phyloP scores from a whole-genome alignment of 2,888 invertebrate genomes.

The Cecidostiba fungosa region DNA sequence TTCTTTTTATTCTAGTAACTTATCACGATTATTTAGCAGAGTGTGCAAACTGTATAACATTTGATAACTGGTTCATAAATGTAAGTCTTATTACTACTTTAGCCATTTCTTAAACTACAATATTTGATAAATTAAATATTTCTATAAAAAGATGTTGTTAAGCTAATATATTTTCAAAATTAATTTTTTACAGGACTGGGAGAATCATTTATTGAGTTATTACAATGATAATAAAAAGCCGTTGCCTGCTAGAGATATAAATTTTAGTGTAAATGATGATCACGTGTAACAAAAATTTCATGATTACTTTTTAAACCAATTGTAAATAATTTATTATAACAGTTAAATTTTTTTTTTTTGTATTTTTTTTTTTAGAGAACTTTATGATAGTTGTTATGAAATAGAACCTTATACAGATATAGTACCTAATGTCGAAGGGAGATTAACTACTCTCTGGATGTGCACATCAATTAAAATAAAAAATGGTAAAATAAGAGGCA shows the following conservation, averaged over 20 bases:
- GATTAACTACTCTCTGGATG: background rate
- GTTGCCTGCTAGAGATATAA: background rate
- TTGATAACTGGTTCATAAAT: background rate
- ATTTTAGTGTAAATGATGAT: background rate
- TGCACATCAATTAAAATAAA: background rate
- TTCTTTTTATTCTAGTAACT: background rate
- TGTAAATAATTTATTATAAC: background rate
- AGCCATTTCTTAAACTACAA: background rate
- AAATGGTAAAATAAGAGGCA: background rate
- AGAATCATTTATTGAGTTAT: background rate
- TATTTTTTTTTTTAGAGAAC: background rate
- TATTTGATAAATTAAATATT: no score
- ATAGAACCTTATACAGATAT: background rate
- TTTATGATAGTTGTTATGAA: background rate
- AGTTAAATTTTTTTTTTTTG: no score
- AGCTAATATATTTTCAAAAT: background rate
- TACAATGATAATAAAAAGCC: background rate
- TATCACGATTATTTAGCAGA: background rate
- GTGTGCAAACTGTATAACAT: background rate
- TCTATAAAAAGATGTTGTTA: no score
- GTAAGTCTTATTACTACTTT: background rate
- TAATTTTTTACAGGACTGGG: background rate
- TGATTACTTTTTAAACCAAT: background rate
- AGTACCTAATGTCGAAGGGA: background rate
- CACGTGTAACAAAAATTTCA: background rate